Conservation (phyloP, 2,113 vertebrate genomes). For the Pica pica region DNA sequence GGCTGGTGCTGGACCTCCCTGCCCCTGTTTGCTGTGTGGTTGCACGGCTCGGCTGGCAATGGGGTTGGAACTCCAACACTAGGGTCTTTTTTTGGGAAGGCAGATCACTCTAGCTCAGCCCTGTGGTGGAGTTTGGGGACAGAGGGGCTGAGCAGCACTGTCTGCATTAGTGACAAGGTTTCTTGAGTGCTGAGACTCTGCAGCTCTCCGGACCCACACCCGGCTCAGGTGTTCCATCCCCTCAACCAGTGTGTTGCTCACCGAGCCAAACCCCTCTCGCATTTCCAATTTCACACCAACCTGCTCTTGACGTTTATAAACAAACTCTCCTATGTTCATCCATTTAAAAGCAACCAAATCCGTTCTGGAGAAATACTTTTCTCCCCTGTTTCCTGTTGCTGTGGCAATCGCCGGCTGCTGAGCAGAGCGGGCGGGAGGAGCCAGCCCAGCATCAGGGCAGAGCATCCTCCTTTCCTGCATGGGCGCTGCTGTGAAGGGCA, state of each 20-base stretch:
- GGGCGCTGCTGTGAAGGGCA: not conserved
- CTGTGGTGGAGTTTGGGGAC: not conserved
- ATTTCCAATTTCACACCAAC: conserved; percentile 66
- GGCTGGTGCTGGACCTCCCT: not conserved
- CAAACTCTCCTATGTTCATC: conserved; percentile 23
- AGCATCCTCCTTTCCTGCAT: not conserved
- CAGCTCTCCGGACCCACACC: not conserved
- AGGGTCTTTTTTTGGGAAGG: not conserved
- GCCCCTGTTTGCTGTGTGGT: rapidly evolving
- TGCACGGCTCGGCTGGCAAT: rapidly evolving
- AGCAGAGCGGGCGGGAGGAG: not conserved
- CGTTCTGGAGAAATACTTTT: not conserved
- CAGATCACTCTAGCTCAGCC: not conserved
- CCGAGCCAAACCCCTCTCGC: not conserved
- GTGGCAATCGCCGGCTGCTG: not conserved
- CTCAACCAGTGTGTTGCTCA: rapidly evolving
- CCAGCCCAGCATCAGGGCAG: rapidly evolving
- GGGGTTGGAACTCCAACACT: rapidly evolving
- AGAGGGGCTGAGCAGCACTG: not conserved
- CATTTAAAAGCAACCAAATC: conserved; percentile 8
- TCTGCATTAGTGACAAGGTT: not conserved
- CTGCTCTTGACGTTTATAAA: conserved; percentile 34
- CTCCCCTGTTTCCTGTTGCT: not conserved
- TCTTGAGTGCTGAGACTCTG: not conserved
- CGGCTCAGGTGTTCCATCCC: not conserved